Conservation (phyloP, 2,113 vertebrate genomes). For the Pteruthius melanotis region DNA sequence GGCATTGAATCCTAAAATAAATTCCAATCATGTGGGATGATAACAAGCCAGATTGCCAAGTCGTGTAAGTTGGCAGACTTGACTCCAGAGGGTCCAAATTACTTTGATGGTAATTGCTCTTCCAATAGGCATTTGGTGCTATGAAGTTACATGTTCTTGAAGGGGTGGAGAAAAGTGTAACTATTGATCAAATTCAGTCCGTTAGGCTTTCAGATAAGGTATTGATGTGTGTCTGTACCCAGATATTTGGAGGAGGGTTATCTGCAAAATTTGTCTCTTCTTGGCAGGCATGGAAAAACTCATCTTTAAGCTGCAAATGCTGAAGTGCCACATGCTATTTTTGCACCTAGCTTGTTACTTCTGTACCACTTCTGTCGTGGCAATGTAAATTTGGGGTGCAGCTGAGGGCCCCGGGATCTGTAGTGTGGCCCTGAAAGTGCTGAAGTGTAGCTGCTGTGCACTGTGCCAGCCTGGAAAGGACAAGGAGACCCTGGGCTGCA, state of each 20-base stretch:
- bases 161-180: not conserved
- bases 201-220: not conserved
- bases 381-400: not conserved
- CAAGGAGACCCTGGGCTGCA: not conserved
- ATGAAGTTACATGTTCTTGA: not conserved
- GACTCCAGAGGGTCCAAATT: constrained; percentile 11
- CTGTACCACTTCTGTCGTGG: not conserved
- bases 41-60: constrained; percentile 41
- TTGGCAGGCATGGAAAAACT: not conserved
- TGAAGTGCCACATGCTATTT: rapidly evolving
- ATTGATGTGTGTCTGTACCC: not conserved
- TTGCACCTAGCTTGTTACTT: not conserved
- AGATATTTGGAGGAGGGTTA: rapidly evolving
- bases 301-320: not conserved
- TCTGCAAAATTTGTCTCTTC: not conserved
- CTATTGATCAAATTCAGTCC: not conserved
- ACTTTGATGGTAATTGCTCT: not conserved
- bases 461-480: not conserved
- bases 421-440: not conserved
- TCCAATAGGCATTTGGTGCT: not conserved
- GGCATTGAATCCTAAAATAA: constrained; percentile 46
- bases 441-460: no score
- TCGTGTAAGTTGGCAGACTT: constrained; percentile 5
- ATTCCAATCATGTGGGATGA: constrained; percentile 48
- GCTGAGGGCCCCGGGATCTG: not conserved